Percentiles rank a stretch among this genome's conserved stretches.
These are phyloP conservation scores for Condylura cristata DNA, from an alignment of 2,113 vertebrate species.

Conservation along the genomic window DNA sequence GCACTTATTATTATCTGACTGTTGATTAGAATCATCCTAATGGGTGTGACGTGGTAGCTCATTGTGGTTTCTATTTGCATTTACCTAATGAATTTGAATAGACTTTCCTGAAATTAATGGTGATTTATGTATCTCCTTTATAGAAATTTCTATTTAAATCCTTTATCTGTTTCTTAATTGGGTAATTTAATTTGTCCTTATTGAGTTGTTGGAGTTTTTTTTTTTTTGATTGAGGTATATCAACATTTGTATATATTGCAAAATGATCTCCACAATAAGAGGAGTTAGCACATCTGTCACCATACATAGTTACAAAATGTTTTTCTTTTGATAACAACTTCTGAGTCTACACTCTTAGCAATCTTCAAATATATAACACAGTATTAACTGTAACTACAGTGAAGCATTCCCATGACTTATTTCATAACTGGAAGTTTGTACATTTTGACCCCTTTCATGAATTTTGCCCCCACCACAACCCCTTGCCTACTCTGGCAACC, in stretches of 20 bases:
- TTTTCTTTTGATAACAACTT: neutral
- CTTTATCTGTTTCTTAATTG: neutral
- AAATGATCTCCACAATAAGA: no score
- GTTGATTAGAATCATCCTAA: neutral
- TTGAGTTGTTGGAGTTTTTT: neutral
- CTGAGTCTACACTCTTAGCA: neutral
- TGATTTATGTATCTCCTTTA: neutral
- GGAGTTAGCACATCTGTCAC: no score
- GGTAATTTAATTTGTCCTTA: neutral
- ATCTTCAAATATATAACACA: neutral
- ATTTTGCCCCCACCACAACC: no score
- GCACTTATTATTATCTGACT: neutral
- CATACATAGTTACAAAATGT: no score
- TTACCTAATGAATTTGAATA: neutral
- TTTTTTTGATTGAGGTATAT: neutral
- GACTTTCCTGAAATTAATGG: neutral
- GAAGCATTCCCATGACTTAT: neutral
- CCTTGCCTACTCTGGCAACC: no score
- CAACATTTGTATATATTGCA: no score
- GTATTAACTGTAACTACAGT: neutral
- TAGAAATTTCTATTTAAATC: no score
- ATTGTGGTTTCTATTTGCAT: neutral
- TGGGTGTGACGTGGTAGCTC: neutral
- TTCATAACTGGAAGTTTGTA: no score
- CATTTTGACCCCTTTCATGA: no score